Conservation (phyloP, 2,113 vertebrate genomes). For the Aptenodytes patagonicus region DNA sequence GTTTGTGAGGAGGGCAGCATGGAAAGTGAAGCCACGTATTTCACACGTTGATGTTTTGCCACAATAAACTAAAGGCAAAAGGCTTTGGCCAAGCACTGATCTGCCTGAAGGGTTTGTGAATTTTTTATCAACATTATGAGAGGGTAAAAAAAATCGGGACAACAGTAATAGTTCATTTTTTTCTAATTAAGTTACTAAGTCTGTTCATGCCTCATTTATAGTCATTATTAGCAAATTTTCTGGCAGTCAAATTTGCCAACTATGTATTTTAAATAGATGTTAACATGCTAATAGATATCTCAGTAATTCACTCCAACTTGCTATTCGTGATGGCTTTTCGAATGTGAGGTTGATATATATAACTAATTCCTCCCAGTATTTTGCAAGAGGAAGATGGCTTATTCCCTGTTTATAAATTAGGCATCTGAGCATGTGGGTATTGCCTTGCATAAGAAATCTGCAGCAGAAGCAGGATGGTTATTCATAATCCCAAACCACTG, state of each 20-base stretch:
- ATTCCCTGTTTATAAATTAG: not conserved
- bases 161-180: not conserved
- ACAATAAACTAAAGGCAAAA: not conserved
- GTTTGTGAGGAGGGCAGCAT: not conserved
- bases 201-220: not conserved
- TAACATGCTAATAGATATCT: not conserved
- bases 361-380: not conserved
- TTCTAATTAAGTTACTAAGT: not conserved
- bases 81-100: not conserved
- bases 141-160: not conserved
- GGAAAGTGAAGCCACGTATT: not conserved
- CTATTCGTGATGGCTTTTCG: not conserved
- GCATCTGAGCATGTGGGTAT: not conserved
- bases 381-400: not conserved
- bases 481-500: not conserved
- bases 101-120: not conserved
- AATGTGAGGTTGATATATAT: not conserved
- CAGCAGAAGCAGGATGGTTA: not conserved
- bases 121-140: not conserved
- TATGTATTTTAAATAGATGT: not conserved
- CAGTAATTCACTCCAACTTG: not conserved
- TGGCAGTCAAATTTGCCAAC: not conserved
- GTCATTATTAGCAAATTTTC: not conserved
- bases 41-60: not conserved
- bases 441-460: not conserved